Conservation (phyloP, 2,888 invertebrate genomes). For the Drosophila nr. fundita region DNA sequence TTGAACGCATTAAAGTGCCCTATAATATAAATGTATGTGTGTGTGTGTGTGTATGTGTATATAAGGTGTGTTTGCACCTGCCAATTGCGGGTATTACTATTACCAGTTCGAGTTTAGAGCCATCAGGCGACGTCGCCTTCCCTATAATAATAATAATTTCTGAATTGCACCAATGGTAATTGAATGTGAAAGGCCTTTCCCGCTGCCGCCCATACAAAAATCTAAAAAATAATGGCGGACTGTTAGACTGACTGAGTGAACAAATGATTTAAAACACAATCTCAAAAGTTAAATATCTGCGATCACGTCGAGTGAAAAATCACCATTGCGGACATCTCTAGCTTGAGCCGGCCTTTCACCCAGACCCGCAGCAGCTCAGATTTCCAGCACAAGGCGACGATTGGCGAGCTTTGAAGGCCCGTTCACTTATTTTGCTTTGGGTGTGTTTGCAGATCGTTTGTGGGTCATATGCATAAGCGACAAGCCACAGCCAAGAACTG, state of each 20-base stretch:
- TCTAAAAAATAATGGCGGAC: not conserved
- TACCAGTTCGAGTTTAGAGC: constrained; percentile 32
- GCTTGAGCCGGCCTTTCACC: constrained; percentile 53
- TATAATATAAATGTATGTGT: constrained; percentile 5
- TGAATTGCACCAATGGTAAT: constrained; percentile 45
- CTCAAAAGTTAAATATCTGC: constrained; percentile 2
- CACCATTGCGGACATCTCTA: constrained; percentile 27
- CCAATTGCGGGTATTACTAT: constrained; percentile 35
- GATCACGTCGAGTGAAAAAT: constrained; percentile 31
- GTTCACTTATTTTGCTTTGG: constrained; percentile 53
- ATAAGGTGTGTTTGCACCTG: constrained; percentile 58
- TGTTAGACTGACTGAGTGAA: not conserved
- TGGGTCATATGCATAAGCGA: constrained; percentile 68
- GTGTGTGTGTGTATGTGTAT: not conserved
- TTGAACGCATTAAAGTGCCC: constrained; percentile 41
- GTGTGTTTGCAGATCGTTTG: constrained; percentile 60
- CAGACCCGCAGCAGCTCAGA: constrained; percentile 32
- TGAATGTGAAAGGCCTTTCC: constrained; percentile 71
- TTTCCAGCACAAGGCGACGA: constrained; percentile 48
- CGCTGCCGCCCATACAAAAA: constrained; percentile 10
- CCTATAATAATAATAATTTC: constrained; percentile 31
- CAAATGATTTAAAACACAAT: constrained; percentile 19
- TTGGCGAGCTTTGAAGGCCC: constrained; percentile 32
- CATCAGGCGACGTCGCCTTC: constrained; percentile 31
- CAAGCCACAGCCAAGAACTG: constrained; percentile 40